Evolutionary conservation across 2,888 invertebrate genomes (phyloP).

Genomic region (Leucophora obtusa): DNA sequence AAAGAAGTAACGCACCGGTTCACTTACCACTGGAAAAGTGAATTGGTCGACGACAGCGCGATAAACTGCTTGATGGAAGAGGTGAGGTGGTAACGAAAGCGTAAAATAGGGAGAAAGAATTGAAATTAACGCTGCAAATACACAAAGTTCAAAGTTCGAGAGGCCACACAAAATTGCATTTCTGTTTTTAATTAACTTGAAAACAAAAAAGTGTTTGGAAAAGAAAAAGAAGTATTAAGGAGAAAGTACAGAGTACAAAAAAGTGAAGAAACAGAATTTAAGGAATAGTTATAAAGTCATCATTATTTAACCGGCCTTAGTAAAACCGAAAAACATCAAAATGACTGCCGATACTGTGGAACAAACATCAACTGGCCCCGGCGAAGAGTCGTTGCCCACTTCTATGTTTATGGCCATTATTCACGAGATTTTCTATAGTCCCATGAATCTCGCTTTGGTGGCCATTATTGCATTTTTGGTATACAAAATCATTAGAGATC

Average conservation of each 20-base stretch:
- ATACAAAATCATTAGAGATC: constrained; percentile 86
- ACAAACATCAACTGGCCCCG: constrained; percentile 41
- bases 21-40: neutral
- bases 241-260: constrained; percentile 51
- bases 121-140: constrained; percentile 16
- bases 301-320: constrained; percentile 44
- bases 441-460: constrained; percentile 85
- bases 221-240: neutral
- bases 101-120: constrained; percentile 19
- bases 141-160: constrained; percentile 66
- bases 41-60: neutral
- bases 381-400: constrained; percentile 57
- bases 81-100: neutral
- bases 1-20: constrained; percentile 24
- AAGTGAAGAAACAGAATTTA: neutral
- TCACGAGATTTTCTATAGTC: constrained; percentile 84
- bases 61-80: neutral
- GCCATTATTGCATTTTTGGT: constrained; percentile 85
- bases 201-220: constrained; percentile 9
- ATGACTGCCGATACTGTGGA: constrained; percentile 57
- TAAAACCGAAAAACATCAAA: constrained; percentile 1
- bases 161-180: constrained; percentile 39
- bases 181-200: neutral
- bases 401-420: constrained; percentile 74
- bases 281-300: constrained; percentile 37